A percentile compares a stretch with the other conserved stretches of the same genome.
phyloP scores from a whole-genome alignment of 2,113 vertebrate genomes.

The Paracanthobrama guichenoti region DNA sequence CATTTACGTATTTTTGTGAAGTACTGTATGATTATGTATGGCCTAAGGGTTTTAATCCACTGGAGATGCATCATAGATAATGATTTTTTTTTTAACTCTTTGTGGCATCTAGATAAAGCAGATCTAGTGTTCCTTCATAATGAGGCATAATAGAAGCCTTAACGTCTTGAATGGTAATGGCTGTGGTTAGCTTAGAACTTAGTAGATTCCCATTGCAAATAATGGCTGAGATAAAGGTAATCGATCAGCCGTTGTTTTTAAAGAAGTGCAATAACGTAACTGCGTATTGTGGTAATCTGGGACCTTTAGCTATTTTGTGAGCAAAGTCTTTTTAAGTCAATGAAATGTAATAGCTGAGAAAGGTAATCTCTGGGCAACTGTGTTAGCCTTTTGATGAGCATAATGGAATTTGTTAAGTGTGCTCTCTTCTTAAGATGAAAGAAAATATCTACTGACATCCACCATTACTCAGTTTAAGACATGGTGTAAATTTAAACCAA shows the following conservation, averaged over 20 bases:
- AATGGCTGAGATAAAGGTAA: not conserved
- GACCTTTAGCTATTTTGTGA: not conserved
- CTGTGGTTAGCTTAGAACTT: not conserved
- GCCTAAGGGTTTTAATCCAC: not conserved
- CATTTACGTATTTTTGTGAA: not conserved
- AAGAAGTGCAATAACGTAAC: not conserved
- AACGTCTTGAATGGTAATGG: not conserved
- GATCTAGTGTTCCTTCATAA: not conserved
- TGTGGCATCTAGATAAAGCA: not conserved
- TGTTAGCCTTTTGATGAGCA: not conserved
- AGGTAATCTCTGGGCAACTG: not conserved
- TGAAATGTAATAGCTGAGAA: not conserved
- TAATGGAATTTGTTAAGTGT: not conserved
- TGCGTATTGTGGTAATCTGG: not conserved
- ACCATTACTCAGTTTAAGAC: not conserved
- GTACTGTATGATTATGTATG: not conserved
- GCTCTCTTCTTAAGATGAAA: not conserved
- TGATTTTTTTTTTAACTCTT: not conserved
- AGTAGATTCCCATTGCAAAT: not conserved
- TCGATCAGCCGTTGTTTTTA: not conserved
- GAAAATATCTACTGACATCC: not conserved
- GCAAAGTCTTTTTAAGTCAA: not conserved
- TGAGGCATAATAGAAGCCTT: not conserved
- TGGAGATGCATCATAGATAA: not conserved
- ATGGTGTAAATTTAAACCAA: not conserved